Conservation (phyloP, 2,113 vertebrate species). For the Leiothrix lutea region DNA sequence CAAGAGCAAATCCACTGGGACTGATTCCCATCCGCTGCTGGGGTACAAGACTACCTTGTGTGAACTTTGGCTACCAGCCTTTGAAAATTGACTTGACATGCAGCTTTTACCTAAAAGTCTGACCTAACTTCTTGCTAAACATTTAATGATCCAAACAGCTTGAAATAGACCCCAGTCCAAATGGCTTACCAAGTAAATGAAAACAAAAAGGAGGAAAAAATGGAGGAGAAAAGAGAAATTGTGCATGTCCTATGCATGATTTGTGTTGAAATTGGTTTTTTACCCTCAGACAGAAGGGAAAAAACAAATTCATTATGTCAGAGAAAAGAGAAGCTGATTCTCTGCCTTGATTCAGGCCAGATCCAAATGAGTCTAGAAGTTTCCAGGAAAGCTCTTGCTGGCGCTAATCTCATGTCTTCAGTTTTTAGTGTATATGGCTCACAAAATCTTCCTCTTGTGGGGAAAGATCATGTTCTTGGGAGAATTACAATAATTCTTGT, state of each 20-base stretch:
- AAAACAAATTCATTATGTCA: not conserved
- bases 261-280: not conserved
- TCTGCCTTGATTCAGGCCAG: not conserved
- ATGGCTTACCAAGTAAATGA: not conserved
- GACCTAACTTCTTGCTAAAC: not conserved
- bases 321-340: not conserved
- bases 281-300: not conserved
- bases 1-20: not conserved
- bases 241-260: not conserved
- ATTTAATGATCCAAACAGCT: not conserved
- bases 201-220: not conserved
- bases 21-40: not conserved
- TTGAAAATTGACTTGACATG: not conserved
- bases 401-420: not conserved
- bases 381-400: constrained; percentile 28
- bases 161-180: not conserved
- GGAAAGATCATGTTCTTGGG: constrained; percentile 50
- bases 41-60: not conserved
- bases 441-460: constrained; percentile 38
- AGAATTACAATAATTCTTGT: constrained; percentile 56
- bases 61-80: constrained; percentile 9
- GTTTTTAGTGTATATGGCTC: constrained; percentile 4
- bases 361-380: not conserved
- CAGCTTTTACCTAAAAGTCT: not conserved
- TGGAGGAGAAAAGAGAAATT: not conserved